These are phyloP conservation scores for Panurus biarmicus DNA, from an alignment of 2,113 vertebrate species.

Conservation along the genomic window DNA sequence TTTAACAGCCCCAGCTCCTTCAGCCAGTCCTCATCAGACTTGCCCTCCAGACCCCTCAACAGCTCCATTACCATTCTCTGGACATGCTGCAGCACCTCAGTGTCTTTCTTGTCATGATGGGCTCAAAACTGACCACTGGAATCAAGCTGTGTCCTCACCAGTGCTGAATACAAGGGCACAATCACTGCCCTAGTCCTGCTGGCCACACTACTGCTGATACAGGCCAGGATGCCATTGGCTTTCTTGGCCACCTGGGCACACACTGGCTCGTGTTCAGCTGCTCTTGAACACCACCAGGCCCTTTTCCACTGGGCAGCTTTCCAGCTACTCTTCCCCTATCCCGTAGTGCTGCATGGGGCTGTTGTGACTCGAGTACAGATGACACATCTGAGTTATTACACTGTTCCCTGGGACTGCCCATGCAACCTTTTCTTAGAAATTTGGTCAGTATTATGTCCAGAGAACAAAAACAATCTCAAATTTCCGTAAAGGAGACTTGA, in stretches of 20 bases:
- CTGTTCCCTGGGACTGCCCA: background rate
- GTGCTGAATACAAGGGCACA: background rate
- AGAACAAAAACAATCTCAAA: background rate
- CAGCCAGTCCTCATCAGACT: background rate
- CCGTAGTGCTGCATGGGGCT: background rate
- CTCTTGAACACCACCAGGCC: background rate
- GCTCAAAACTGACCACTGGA: background rate
- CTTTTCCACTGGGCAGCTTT: background rate
- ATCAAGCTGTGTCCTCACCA: background rate
- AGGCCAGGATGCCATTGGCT: background rate
- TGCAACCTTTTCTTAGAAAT: background rate
- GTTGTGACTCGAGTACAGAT: background rate
- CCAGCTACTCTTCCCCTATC: background rate
- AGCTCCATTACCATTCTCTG: background rate
- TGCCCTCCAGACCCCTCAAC: background rate
- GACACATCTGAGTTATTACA: background rate
- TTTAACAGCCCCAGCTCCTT: background rate
- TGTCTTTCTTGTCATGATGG: too few relatives aligned
- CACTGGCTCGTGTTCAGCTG: background rate
- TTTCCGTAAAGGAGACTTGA: background rate
- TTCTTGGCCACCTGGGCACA: background rate
- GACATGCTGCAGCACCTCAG: background rate
- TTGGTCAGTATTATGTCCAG: background rate
- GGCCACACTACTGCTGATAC: rapidly evolving
- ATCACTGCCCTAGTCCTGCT: background rate